Evolutionary conservation across 2,888 invertebrate species (phyloP).

Genomic region (Cheilosia variabilis): DNA sequence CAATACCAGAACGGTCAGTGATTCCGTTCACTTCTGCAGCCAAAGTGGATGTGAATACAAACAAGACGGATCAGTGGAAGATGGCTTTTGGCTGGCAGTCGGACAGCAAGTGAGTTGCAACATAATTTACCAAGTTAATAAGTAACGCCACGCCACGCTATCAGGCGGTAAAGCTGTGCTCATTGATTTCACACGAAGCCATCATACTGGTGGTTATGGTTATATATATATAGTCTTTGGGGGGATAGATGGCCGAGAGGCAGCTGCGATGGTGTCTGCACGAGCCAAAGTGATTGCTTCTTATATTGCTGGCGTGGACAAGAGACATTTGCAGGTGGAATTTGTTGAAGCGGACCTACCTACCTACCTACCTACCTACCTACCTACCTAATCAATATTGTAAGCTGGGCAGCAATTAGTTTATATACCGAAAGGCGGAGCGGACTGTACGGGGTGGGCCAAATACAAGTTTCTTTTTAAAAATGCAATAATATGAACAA

Average conservation of each 20-base stretch:
- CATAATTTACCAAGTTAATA: slow-evolving; percentile 69
- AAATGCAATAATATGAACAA: no score
- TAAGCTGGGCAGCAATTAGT: no score
- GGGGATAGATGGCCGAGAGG: slow-evolving; percentile 36
- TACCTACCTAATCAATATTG: no score
- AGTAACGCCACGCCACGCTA: slow-evolving; percentile 58
- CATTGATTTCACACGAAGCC: slow-evolving; percentile 70
- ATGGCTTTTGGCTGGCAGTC: slow-evolving; percentile 19
- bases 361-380: no score
- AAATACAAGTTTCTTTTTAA: no score
- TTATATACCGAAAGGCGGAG: no score
- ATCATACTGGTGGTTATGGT: slow-evolving; percentile 31
- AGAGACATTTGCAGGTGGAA: slow-evolving; percentile 29
- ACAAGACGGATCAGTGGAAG: neutral
- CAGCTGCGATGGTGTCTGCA: slow-evolving; percentile 30
- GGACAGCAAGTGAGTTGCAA: slow-evolving; percentile 50
- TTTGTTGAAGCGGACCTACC: neutral
- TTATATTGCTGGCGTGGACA: neutral
- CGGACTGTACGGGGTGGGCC: no score
- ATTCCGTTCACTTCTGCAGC: slow-evolving; percentile 38
- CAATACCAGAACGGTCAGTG: slow-evolving; percentile 76
- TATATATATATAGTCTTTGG: neutral
- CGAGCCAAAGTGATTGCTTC: slow-evolving; percentile 41
- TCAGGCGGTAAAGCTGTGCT: slow-evolving; percentile 53
- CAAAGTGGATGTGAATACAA: neutral